A percentile compares a stretch with the other conserved stretches of the same genome.
Evolutionary conservation across 1,140 invertebrate species (phyloP).

Genomic region (Achroia grisella): DNA sequence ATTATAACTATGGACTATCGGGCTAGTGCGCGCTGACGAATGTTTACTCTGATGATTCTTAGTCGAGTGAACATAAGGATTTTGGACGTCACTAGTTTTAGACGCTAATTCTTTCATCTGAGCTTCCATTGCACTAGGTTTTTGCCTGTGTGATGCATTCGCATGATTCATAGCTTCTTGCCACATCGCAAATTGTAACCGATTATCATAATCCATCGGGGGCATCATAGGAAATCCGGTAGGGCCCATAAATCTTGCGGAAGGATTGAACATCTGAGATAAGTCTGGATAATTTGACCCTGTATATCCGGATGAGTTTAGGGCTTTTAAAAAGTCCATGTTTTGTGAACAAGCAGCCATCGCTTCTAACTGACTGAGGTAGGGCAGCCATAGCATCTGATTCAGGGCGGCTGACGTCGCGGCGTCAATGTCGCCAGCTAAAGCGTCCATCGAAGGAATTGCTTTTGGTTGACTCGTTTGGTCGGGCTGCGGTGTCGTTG

Average conservation of each 20-base stretch:
- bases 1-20: slow-evolving; percentile 57
- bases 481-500: slow-evolving; percentile 30
- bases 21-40: slow-evolving; percentile 65
- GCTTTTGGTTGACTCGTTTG: slow-evolving; percentile 44
- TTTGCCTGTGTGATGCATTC: slow-evolving; percentile 54
- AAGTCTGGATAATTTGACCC: slow-evolving; percentile 67
- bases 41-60: slow-evolving; percentile 58
- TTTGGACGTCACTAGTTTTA: slow-evolving; percentile 58
- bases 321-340: slow-evolving; percentile 66
- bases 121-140: slow-evolving; percentile 36
- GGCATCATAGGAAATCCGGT: slow-evolving; percentile 67
- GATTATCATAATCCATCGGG: slow-evolving; percentile 74
- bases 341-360: slow-evolving; percentile 67
- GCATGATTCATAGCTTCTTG: slow-evolving; percentile 77
- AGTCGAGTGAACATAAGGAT: slow-evolving; percentile 63
- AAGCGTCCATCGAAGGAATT: slow-evolving; percentile 56
- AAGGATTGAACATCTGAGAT: slow-evolving; percentile 66
- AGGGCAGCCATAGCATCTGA: slow-evolving; percentile 82
- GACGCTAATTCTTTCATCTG: slow-evolving; percentile 51
- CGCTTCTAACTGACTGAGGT: slow-evolving; percentile 76
- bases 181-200: slow-evolving; percentile 79
- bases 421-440: slow-evolving; percentile 78
- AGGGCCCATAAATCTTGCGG: slow-evolving; percentile 56
- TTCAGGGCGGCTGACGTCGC: slow-evolving; percentile 79
- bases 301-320: slow-evolving; percentile 62